Conservation (phyloP, 1,140 invertebrate genomes). For the Microplitis mediator region DNA sequence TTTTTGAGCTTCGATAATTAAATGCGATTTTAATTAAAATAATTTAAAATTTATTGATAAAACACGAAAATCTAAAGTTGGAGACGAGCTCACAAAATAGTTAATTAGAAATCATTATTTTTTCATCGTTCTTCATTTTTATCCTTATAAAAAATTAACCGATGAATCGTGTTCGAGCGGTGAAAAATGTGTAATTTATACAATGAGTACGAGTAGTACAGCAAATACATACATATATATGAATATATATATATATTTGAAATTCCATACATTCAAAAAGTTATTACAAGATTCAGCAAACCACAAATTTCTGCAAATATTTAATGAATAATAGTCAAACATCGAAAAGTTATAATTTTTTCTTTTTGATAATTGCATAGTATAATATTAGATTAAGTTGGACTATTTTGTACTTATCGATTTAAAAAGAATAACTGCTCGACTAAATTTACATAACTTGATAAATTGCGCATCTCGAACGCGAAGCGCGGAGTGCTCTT, state of each 20-base stretch:
- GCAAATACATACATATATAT: constrained; percentile 46
- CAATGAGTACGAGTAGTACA: constrained; percentile 60
- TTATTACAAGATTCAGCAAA: constrained; percentile 64
- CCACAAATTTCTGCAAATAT: constrained; percentile 64
- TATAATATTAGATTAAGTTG: constrained; percentile 39
- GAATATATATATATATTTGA: constrained; percentile 32
- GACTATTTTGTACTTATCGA: constrained; percentile 36
- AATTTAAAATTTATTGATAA: background rate
- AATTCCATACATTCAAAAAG: constrained; percentile 61
- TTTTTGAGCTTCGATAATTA: too few relatives aligned
- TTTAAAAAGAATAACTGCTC: background rate
- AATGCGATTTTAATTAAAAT: background rate
- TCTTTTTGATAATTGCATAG: constrained; percentile 48
- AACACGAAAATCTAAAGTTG: background rate
- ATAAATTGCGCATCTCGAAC: background rate
- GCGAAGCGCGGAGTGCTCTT: too few relatives aligned
- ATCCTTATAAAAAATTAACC: constrained; percentile 34
- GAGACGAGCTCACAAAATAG: background rate
- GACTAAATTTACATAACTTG: background rate
- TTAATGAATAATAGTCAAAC: constrained; percentile 60
- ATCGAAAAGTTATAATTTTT: constrained; percentile 46
- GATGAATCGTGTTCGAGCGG: constrained; percentile 52
- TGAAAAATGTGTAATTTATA: constrained; percentile 62
- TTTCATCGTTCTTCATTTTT: background rate
- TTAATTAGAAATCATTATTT: background rate